Base-by-base conservation (phyloP, 92 coral and sea anemone genomes). In the Diadumene lineata region DNA sequence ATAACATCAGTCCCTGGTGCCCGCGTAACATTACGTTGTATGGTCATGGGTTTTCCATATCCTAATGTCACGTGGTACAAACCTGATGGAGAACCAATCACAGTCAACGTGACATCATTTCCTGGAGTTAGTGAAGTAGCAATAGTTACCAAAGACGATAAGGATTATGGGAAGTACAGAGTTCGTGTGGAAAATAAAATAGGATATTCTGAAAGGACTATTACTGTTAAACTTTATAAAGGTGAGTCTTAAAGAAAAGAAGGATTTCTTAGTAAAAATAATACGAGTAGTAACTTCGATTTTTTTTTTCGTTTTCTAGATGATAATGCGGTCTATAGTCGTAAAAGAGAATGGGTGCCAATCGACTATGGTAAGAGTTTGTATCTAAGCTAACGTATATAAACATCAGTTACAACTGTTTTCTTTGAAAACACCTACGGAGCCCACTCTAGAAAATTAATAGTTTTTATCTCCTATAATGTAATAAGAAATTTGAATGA, bases 31-130 rank as follows among this genome's bases (percentile, higher is more conserved):
- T 21, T 53, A 53, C 58, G 58, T 16, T 53, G 58, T 53, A 21
- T 21, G 24, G 19, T 53, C 58, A 53, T 15, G n/a, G 58, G 58
- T 3, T 53, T 4, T 21, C 58, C 58, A 9, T 21, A 3, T 53
- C 58, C 58, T 13, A 53, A 53, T 53, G 24, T 53, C 58, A 53
- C 58, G 58, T 53, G 58, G 58, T 53, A 53, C 24, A 53, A 53
- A 15, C 24, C 24, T 23, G 19, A 53, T 16, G 18, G 18, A 53
- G 21, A 53, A 53, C 58, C 58, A 53, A 53, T 53, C 18, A 2
- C 2, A 21, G 21, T 9, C 19, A 53, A 53, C 18, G 58, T 53
- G 58, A 53, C 58, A 23, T 53, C 58, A 13, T 53, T 53, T 53
- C 18, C 58, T 53, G 58, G 58, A 13, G 10, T 53, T 53, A 53